Evolutionary conservation across 2,797 vertebrate species (phyloP), one percentile per base, ranked within the genome.

Genomic region (Acanthurus lineatus): DNA sequence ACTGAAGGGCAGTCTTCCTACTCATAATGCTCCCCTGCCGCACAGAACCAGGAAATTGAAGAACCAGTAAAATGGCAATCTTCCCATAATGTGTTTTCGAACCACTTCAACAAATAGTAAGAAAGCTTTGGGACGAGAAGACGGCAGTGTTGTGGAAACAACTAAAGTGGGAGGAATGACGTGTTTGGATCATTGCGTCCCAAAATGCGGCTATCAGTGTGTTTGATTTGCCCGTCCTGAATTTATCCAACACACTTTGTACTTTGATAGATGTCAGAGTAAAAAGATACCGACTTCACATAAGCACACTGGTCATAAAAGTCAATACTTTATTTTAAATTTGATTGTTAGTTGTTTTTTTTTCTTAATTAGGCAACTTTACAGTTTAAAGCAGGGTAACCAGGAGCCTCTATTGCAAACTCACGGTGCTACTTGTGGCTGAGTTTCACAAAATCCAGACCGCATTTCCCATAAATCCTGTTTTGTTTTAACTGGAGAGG

Each of bases 381-480:
- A 9, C 15, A 64, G 11, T 16, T 54, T 45, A 32, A 49, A 16
- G 42, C 40, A 52, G 38, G 20, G 32, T 47, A 51, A 14, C 45
- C 56, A 64, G 51, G 8, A 42, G 52, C 42, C 28, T 70, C 11
- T 45, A 9, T 48, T 6, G 3, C 22, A 65, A 38, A 38, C 12
- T 59, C 22, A 22, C 20, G 60, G 58, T 42, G 73, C 66, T 49
- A 54, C 35, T 81, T 87, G 69, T 52, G n/a, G 68, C 40, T 64
- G 49, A 52, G n/a, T 64, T 84, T 69, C 49, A 73, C 28, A 63
- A 75, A 83, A 63, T 28, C 42, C 40, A 66, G 57, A 77, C 49
- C 64, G 61, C 19, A 73, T 69, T 69, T 73, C 16, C 64, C 44
- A 53, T 73, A 48, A 72, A 77, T 62, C 56, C 25, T 52, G 9